These are phyloP conservation scores for Picus viridis DNA, from an alignment of 2,797 vertebrate species.

Conservation along the genomic window DNA sequence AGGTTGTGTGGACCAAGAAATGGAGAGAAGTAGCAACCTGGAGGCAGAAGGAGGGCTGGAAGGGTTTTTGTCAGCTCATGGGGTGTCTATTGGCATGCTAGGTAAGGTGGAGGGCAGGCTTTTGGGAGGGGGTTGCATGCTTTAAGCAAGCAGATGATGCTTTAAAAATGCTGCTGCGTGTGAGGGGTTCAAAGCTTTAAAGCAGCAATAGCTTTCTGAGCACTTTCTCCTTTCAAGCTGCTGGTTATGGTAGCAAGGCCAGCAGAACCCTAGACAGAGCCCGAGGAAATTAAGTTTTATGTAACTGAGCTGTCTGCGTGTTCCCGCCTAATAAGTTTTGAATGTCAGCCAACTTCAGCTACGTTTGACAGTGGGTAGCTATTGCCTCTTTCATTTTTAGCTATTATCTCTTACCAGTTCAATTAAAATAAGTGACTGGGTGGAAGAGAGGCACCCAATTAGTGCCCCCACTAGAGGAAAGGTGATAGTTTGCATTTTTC, in stretches of 20 bases:
- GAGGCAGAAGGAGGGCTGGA: neutral
- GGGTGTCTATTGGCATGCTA: accelerated
- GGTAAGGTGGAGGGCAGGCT: accelerated
- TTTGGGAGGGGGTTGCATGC: accelerated
- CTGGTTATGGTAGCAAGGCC: neutral
- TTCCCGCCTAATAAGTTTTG: constrained; percentile 27
- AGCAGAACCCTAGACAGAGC: neutral
- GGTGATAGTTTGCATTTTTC: neutral
- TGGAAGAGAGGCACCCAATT: neutral
- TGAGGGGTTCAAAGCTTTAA: neutral
- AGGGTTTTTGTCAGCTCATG: accelerated
- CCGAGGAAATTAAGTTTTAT: constrained; percentile 1
- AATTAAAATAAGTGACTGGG: constrained; percentile 25
- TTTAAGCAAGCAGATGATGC: neutral
- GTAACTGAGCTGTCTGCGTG: constrained; percentile 5
- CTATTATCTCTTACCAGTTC: constrained; percentile 23
- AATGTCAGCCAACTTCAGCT: constrained; percentile 32
- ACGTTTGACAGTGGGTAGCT: constrained; percentile 28
- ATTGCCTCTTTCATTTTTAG: constrained; percentile 7
- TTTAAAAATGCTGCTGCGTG: neutral
- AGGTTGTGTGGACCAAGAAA: accelerated
- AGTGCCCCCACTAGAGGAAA: neutral
- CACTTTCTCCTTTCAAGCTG: neutral
- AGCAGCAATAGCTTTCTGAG: neutral
- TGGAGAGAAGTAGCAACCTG: neutral